phyloP scores from a whole-genome alignment of 2,113 vertebrate genomes.

The Canis aureus region DNA sequence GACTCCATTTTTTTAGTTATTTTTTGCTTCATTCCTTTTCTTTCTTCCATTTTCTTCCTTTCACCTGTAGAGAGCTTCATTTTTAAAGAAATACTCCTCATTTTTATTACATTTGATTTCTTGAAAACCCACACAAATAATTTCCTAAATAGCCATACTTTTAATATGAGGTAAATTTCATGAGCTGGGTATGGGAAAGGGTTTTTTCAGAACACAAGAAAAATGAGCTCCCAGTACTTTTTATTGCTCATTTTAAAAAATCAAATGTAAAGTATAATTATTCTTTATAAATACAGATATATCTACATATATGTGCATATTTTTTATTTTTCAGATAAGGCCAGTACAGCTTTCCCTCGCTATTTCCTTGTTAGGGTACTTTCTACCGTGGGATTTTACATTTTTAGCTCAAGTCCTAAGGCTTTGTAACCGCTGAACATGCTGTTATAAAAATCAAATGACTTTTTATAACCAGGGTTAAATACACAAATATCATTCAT shows the following conservation, averaged over 20 bases:
- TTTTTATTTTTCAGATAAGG: constrained; percentile 43
- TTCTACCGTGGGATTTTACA: background rate
- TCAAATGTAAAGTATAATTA: constrained; percentile 3
- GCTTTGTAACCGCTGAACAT: constrained; percentile 42
- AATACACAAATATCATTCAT: constrained; percentile 73
- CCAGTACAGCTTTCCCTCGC: background rate
- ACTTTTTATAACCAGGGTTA: constrained; percentile 75
- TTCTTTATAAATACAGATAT: background rate
- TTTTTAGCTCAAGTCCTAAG: constrained; percentile 60
- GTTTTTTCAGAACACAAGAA: background rate
- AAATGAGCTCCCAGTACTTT: constrained; percentile 17
- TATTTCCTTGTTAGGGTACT: background rate
- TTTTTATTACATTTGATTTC: constrained; percentile 45
- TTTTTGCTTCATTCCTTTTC: background rate
- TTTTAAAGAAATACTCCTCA: background rate
- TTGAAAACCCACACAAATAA: constrained; percentile 24
- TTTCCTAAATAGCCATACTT: constrained; percentile 6
- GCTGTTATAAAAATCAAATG: constrained; percentile 75
- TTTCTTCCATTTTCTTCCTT: constrained; percentile 2
- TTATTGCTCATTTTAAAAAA: constrained; percentile 10
- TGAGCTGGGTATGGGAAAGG: background rate
- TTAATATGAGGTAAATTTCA: constrained; percentile 3
- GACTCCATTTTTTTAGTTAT: background rate
- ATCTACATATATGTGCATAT: background rate
- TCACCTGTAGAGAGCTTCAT: background rate